Percentiles rank a stretch among this genome's conserved stretches.
Conservation (phyloP, 2,888 invertebrate species). For the Cordilura impudica region DNA sequence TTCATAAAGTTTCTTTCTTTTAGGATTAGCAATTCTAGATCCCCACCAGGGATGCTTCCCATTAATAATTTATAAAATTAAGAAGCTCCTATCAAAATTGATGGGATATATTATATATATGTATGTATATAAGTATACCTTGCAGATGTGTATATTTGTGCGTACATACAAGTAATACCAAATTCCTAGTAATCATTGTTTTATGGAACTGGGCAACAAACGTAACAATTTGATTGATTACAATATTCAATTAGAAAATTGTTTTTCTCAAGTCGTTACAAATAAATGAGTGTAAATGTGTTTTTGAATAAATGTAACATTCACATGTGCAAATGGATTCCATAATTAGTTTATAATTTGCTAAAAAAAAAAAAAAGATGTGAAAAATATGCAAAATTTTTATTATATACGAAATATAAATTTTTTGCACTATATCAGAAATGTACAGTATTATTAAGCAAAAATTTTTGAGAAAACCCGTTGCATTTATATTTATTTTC, state of each 20-base stretch:
- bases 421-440: neutral
- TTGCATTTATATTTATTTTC: too few species aligned
- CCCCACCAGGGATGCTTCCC: too few species aligned
- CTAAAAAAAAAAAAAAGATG: neutral
- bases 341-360: conserved; percentile 32
- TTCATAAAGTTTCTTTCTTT: too few species aligned
- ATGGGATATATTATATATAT: too few species aligned
- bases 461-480: too few species aligned
- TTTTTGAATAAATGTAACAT: neutral
- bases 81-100: too few species aligned
- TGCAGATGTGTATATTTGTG: too few species aligned
- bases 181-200: conserved; percentile 27
- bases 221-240: conserved; percentile 65
- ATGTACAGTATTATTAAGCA: too few species aligned
- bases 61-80: too few species aligned
- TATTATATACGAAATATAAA: neutral
- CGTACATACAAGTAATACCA: neutral
- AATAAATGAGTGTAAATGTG: neutral
- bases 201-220: conserved; percentile 41
- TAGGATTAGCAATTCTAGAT: too few species aligned
- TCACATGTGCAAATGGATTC: conserved; percentile 36
- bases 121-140: too few species aligned
- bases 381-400: conserved; percentile 1
- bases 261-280: conserved; percentile 35
- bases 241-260: conserved; percentile 66